phyloP scores from a whole-genome alignment of 2,888 invertebrate species.

The Liodrosophila aerea region DNA sequence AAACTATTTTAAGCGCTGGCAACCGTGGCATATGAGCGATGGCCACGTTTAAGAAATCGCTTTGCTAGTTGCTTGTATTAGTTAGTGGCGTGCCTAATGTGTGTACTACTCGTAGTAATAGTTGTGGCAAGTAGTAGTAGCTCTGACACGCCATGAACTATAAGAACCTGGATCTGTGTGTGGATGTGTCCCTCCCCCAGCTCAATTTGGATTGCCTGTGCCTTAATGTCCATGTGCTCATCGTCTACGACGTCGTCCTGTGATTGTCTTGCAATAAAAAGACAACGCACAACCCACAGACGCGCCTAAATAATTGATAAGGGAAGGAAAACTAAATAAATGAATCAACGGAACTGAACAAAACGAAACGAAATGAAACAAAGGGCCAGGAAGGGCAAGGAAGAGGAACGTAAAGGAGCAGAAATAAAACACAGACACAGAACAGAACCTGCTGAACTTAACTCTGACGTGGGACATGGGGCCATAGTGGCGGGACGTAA shows the following conservation, averaged over 20 bases:
- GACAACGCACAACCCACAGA: slow-evolving; percentile 42
- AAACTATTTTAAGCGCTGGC: slow-evolving; percentile 22
- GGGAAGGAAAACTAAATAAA: slow-evolving; percentile 73
- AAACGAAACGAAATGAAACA: slow-evolving; percentile 22
- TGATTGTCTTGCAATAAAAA: slow-evolving; percentile 62
- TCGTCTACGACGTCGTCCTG: slow-evolving; percentile 19
- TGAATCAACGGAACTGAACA: slow-evolving; percentile 58
- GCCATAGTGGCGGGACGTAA: slow-evolving; percentile 39
- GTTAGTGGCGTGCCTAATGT: neutral
- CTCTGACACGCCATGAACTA: slow-evolving; percentile 7
- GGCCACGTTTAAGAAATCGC: slow-evolving; percentile 11
- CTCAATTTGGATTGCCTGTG: neutral
- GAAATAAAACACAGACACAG: slow-evolving; percentile 1
- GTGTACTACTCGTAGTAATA: too few species aligned
- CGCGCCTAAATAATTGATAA: slow-evolving; percentile 68
- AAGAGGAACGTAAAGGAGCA: too few species aligned
- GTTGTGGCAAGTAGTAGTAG: too few species aligned
- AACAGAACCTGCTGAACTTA: slow-evolving; percentile 5
- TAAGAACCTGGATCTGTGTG: slow-evolving; percentile 4
- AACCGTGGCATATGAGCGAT: slow-evolving; percentile 33
- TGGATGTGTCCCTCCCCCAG: too few species aligned
- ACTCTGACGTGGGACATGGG: slow-evolving; percentile 17
- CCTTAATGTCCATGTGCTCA: slow-evolving; percentile 17
- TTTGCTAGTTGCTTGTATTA: slow-evolving; percentile 2
- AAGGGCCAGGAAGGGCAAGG: slow-evolving; percentile 1